Conservation (phyloP, 2,797 vertebrate species). For the Anas bernieri region DNA sequence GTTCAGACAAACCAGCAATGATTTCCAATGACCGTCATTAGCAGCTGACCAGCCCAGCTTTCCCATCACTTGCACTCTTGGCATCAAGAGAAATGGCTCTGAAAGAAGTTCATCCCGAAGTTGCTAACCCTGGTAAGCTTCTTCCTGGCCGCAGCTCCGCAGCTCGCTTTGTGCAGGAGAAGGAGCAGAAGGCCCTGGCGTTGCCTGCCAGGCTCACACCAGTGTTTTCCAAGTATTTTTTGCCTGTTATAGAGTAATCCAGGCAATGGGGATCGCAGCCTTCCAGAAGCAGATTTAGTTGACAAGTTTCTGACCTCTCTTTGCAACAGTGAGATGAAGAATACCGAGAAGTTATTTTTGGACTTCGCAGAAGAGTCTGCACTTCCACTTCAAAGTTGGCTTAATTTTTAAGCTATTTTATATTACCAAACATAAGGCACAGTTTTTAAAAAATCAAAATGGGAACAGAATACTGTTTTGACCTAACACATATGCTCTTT, state of each 20-base stretch:
- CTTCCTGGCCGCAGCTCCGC: not conserved
- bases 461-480: not conserved
- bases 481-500: not conserved
- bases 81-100: not conserved
- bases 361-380: conserved; percentile 4
- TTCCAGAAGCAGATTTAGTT: conserved; percentile 30
- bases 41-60: not conserved
- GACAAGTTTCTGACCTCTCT: conserved; percentile 58
- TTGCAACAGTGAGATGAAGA: not conserved
- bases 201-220: not conserved
- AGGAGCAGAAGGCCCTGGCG: not conserved
- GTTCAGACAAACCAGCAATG: not conserved
- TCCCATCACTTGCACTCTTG: not conserved
- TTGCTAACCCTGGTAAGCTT: not conserved
- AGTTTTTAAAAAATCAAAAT: not conserved
- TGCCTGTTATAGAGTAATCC: not conserved
- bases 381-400: conserved; percentile 39
- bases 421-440: conserved; percentile 11
- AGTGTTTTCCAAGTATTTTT: conserved; percentile 27
- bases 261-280: not conserved
- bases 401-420: conserved; percentile 41
- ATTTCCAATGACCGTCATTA: not conserved
- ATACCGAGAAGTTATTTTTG: conserved; percentile 37
- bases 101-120: conserved; percentile 14
- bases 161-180: not conserved